phyloP scores from a whole-genome alignment of 2,888 invertebrate species.

The Drosophila diplacantha region DNA sequence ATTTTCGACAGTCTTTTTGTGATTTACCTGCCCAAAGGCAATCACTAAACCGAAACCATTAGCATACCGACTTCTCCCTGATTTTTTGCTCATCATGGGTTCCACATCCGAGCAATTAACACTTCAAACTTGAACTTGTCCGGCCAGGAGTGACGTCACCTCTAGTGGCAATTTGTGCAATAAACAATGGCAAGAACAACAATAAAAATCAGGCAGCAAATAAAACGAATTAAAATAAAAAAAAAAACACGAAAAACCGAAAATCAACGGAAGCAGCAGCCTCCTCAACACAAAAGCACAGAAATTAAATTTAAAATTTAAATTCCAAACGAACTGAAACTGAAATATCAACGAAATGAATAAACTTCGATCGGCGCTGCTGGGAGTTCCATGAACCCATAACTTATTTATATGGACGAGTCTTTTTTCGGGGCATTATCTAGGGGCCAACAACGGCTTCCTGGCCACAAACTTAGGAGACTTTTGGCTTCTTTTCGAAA shows the following conservation, averaged over 20 bases:
- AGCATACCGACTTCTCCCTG: slow-evolving; percentile 3
- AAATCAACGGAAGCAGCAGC: slow-evolving; percentile 39
- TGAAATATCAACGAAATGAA: slow-evolving; percentile 22
- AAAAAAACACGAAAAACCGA: slow-evolving; percentile 44
- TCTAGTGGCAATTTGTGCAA: slow-evolving; percentile 57
- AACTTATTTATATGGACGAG: slow-evolving; percentile 21
- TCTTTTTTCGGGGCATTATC: slow-evolving; percentile 24
- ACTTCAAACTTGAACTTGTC: slow-evolving; percentile 65
- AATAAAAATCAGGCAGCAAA: slow-evolving; percentile 55
- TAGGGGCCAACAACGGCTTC: slow-evolving; percentile 35
- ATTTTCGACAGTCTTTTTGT: background rate
- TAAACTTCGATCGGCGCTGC: slow-evolving; percentile 22
- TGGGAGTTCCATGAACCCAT: slow-evolving; percentile 41
- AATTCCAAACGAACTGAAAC: slow-evolving; percentile 47
- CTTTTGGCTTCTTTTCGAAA: slow-evolving; percentile 44
- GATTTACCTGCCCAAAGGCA: background rate
- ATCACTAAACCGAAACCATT: slow-evolving; percentile 2
- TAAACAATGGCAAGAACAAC: slow-evolving; percentile 58
- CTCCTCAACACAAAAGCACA: slow-evolving; percentile 24
- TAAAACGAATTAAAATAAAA: slow-evolving; percentile 1
- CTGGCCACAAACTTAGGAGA: slow-evolving; percentile 38
- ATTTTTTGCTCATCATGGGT: slow-evolving; percentile 43
- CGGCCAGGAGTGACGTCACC: slow-evolving; percentile 54
- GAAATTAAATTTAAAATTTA: slow-evolving; percentile 57
- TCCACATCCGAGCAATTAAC: slow-evolving; percentile 51